These are phyloP conservation scores for Cyprinodon variegatus DNA, from an alignment of 2,113 vertebrate species.

Conservation along the genomic window DNA sequence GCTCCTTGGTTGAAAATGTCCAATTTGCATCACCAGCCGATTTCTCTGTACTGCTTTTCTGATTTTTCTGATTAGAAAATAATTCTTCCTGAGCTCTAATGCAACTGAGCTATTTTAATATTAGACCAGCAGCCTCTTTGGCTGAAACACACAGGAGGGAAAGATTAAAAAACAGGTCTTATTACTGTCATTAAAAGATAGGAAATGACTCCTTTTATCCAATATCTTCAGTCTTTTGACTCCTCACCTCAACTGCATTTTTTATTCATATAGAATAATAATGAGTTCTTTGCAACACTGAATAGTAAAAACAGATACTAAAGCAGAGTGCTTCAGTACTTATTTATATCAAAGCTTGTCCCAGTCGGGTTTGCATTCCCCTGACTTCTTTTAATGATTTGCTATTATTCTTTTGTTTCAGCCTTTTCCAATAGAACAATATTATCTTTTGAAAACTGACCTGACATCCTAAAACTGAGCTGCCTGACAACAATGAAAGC, in stretches of 20 bases:
- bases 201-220: constrained; percentile 10
- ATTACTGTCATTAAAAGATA: constrained; percentile 21
- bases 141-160: constrained; percentile 19
- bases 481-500: constrained; percentile 43
- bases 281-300: constrained; percentile 6
- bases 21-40: not conserved
- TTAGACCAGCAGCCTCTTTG: constrained; percentile 21
- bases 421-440: constrained; percentile 9
- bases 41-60: constrained; percentile 28
- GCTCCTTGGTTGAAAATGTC: not conserved
- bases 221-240: constrained; percentile 8
- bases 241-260: constrained; percentile 2
- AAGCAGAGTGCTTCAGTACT: not conserved
- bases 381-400: constrained; percentile 13
- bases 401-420: not conserved
- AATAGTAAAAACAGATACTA: constrained; percentile 31
- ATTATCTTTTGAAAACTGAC: constrained; percentile 21
- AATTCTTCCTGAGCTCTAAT: constrained; percentile 45
- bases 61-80: constrained; percentile 48
- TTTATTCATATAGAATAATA: not conserved
- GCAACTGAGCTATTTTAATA: constrained; percentile 63
- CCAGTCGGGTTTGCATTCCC: constrained; percentile 2
- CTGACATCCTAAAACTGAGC: constrained; percentile 15
- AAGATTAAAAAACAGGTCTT: constrained; percentile 48
- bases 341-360: constrained; percentile 4